Conservation (phyloP, 2,888 invertebrate species). For the Endotricha flammealis region DNA sequence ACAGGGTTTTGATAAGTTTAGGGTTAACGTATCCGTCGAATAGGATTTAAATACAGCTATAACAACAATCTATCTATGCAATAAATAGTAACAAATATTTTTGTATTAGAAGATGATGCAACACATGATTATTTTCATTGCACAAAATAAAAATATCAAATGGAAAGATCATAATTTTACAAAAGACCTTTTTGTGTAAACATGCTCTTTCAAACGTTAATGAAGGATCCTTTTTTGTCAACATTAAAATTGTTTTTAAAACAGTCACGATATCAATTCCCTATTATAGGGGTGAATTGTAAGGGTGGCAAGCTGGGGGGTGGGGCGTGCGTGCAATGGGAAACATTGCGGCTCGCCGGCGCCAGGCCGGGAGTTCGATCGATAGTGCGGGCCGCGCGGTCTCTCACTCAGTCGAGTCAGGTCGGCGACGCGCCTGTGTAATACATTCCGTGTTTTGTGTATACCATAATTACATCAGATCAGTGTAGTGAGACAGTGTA, state of each 20-base stretch:
- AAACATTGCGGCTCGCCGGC: conserved; percentile 73
- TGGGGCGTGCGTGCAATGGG: conserved; percentile 70
- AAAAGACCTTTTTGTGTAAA: too few relatives aligned
- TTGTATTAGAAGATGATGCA: too few relatives aligned
- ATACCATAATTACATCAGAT: conserved; percentile 29
- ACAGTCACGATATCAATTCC: conserved; percentile 26
- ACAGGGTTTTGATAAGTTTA: too few relatives aligned
- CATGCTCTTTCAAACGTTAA: too few relatives aligned
- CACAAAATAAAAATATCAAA: too few relatives aligned
- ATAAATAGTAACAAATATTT: too few relatives aligned
- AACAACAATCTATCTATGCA: too few relatives aligned
- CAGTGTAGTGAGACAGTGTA: conserved; percentile 47
- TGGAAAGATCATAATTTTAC: too few relatives aligned
- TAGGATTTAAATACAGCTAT: too few relatives aligned
- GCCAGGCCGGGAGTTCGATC: conserved; percentile 72
- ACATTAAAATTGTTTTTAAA: conserved; percentile 9
- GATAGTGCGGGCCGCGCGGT: conserved; percentile 51
- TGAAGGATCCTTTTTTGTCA: conserved; percentile 7
- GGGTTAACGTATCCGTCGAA: too few relatives aligned
- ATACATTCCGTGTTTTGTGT: conserved; percentile 35
- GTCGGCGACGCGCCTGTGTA: conserved; percentile 56
- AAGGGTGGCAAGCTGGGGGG: conserved; percentile 51
- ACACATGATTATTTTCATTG: too few relatives aligned
- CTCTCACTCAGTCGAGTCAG: conserved; percentile 51
- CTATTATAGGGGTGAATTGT: conserved; percentile 38